Evolutionary conservation across 2,797 vertebrate genomes (phyloP).

Genomic region (Amblyopsis hoosieri): DNA sequence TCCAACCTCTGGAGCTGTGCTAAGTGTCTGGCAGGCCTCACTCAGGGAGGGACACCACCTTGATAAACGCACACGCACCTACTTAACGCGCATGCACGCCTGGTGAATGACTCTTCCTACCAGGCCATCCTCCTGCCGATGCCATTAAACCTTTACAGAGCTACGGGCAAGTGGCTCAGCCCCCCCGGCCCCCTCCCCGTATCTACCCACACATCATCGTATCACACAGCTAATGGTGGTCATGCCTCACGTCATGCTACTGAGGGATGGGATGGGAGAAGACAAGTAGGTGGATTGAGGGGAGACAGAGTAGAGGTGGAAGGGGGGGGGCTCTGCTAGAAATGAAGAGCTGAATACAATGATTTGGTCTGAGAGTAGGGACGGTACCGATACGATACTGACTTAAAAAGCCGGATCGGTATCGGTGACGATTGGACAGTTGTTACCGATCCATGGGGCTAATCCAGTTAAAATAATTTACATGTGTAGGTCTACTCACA

Average conservation of each 20-base stretch:
- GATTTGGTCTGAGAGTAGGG: background rate
- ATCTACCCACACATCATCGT: slow-evolving; percentile 59
- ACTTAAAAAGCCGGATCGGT: no score
- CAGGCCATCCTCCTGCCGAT: slow-evolving; percentile 66
- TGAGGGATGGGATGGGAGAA: slow-evolving; percentile 1
- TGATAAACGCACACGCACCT: slow-evolving; percentile 47
- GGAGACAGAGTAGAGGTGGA: slow-evolving; percentile 32
- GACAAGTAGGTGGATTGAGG: slow-evolving; percentile 17
- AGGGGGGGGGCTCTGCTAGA: no score
- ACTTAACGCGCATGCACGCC: slow-evolving; percentile 23
- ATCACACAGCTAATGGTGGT: slow-evolving; percentile 46
- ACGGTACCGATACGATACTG: no score
- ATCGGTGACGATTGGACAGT: no score
- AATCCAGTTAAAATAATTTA: no score
- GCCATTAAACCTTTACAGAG: slow-evolving; percentile 77
- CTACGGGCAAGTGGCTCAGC: slow-evolving; percentile 57
- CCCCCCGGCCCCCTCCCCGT: slow-evolving; percentile 49
- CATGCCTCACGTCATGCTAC: slow-evolving; percentile 51
- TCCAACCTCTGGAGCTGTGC: slow-evolving; percentile 50
- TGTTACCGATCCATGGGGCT: no score
- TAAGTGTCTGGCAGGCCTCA: slow-evolving; percentile 63
- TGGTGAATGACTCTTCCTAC: slow-evolving; percentile 57
- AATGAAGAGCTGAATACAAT: no score
- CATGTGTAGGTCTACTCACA: no score
- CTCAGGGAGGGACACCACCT: slow-evolving; percentile 27